Evolutionary conservation across 2,113 vertebrate genomes (phyloP).

Genomic region (Notechis scutatus): DNA sequence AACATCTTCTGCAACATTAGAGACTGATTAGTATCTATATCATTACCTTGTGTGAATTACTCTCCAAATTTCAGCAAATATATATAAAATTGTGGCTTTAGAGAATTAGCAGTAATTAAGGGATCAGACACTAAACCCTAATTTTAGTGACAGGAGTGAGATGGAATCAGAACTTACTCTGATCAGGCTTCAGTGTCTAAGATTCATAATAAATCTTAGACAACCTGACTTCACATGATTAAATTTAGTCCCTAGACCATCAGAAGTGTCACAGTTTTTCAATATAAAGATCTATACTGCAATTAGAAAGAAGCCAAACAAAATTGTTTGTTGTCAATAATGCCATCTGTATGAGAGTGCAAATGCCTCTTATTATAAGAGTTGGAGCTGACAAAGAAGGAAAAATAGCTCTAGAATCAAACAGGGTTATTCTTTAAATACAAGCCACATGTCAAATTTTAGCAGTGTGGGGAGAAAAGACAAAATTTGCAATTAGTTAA

Average conservation of each 20-base stretch:
- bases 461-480: background rate
- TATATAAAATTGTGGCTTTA: background rate
- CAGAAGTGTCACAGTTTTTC: background rate
- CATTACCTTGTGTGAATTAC: background rate
- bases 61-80: background rate
- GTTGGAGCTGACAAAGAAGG: background rate
- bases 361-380: background rate
- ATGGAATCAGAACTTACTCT: background rate
- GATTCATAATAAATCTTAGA: background rate
- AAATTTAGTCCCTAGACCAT: background rate
- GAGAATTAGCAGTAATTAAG: background rate
- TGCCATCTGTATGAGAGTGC: background rate
- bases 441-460: background rate
- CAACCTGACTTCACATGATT: background rate
- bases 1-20: background rate
- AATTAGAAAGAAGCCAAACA: background rate
- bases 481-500: background rate
- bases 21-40: background rate
- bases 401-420: background rate
- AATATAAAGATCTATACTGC: background rate
- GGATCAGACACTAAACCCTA: background rate
- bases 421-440: background rate
- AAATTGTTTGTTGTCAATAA: background rate
- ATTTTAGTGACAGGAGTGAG: background rate
- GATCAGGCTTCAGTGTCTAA: background rate